Conservation (phyloP, 2,888 invertebrate species). For the Drosophila cognata region DNA sequence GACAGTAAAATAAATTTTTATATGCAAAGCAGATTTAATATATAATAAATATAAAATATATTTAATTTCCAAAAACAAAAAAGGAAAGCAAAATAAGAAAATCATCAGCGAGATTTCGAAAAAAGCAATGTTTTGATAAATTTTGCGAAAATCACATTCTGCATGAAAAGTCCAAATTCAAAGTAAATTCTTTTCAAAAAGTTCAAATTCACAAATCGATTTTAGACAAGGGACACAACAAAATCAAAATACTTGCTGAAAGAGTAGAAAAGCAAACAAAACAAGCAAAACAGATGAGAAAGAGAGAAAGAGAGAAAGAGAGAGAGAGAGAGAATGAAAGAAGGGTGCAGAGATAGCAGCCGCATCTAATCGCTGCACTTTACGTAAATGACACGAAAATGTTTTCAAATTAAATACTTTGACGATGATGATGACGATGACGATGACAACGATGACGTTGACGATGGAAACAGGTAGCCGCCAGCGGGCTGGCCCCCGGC, state of each 20-base stretch:
- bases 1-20: too few species aligned
- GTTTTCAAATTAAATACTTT: constrained; percentile 67
- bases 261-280: constrained; percentile 4
- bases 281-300: constrained; percentile 11
- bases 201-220: not conserved
- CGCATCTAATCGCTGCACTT: constrained; percentile 71
- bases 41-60: not conserved
- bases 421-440: constrained; percentile 36
- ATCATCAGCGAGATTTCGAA: not conserved
- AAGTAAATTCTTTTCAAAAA: not conserved
- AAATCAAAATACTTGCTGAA: not conserved
- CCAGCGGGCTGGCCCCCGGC: constrained; percentile 25
- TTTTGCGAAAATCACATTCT: not conserved
- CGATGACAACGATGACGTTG: constrained; percentile 14
- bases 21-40: not conserved
- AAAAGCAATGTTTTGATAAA: not conserved
- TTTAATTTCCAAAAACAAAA: not conserved
- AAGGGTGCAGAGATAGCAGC: constrained; percentile 41
- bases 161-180: not conserved
- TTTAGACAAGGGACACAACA: not conserved
- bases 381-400: constrained; percentile 73
- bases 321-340: constrained; percentile 9
- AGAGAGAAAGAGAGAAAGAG: constrained; percentile 11
- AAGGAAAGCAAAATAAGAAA: not conserved
- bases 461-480: constrained; percentile 9